Evolutionary conservation across 2,113 vertebrate genomes (phyloP), one percentile per base, ranked within the genome.

Genomic region (Indicator indicator): DNA sequence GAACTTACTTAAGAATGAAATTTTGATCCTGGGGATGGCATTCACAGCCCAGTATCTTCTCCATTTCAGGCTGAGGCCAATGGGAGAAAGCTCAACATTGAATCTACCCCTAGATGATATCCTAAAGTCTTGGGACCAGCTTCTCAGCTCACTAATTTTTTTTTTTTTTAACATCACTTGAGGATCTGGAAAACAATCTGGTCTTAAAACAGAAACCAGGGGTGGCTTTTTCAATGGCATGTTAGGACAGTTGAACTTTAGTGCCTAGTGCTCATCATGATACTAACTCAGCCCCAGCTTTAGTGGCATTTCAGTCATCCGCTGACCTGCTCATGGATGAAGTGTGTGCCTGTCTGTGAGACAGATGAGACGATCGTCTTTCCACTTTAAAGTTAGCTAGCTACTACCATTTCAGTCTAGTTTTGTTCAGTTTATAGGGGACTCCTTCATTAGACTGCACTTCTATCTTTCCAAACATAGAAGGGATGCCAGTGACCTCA

Each of bases 371-470:
- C 8, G 4, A 65, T 28, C 83, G n/a, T 83, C 42, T 50, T 48
- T 84, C 42, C 32, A 30, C 55, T 81, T 90, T 18, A 86, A 50
- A 72, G 44, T 78, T 48, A 12, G 1, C 10, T 19, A 75, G 54
- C 46, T 93, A 12, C 72, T 93, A 12, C 69, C 42, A 12, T 59
- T 86, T 83, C 80, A 80, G 33, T n/a, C 52, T 71, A 52, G n/a
- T 64, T 89, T 87, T 87, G 67, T 83, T 55, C 1, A 6, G 56
- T 59, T 64, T 62, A 36, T 16, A 79, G 0, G 4, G 65, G 85
- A 86, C 40, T n/a, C 3, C 8, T 27, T 44, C 83, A 20, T n/a
- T 68, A 54, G 44, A 44, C 44, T 0, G 0, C 1, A 2, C 44
- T 72, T 70, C 7, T 63, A 42, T 56, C 54, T 86, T 54, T 74